Evolutionary conservation across 2,888 invertebrate species (phyloP), one percentile per base, ranked within the genome.

Genomic region (Tanytarsus gracilentus): DNA sequence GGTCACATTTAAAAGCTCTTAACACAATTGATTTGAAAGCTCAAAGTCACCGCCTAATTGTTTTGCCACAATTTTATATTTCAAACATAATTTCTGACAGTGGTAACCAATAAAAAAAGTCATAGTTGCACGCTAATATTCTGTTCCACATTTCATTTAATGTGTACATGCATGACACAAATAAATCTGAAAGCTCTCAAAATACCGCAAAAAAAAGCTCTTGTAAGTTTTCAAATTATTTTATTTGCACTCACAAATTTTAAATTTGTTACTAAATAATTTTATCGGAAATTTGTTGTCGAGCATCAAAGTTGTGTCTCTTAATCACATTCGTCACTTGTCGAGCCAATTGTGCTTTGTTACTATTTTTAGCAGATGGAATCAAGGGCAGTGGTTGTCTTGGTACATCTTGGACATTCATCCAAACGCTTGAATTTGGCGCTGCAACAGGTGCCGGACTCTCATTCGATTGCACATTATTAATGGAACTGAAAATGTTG

Each of bases 281-380:
- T 40, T 52, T 26, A 26, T 50, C 26, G 21, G 55, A 27, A 18
- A 36, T 25, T 26, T 39, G 36, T 39, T 36, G 27, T 14, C 55
- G 23, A n/a, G 36, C 33, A 8, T 44, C 40, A 11, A 27, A 9
- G 29, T 61, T 40, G 11, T 61, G 51, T 14, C 51, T 27, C 26
- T 30, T 52, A 3, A 61, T 44, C 14, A 52, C 51, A 36, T 61
- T 61, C 18, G 61, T 52, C 11, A 61, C 27, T 52, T 61, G 51
- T 18, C 61, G 51, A 6, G 51, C 52, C 5, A 61, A 29, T 5
- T 51, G 30, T 8, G 51, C 40, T 40, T 61, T 61, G 26, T 50
- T 52, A n/a, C n/a, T n/a, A n/a, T n/a, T n/a, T 18, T 21, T 33
- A 3, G n/a, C n/a, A n/a, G 29, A 21, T 4, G 7, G n/a, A 9